phyloP scores from a whole-genome alignment of 2,888 invertebrate species.

The Litoditis marina region DNA sequence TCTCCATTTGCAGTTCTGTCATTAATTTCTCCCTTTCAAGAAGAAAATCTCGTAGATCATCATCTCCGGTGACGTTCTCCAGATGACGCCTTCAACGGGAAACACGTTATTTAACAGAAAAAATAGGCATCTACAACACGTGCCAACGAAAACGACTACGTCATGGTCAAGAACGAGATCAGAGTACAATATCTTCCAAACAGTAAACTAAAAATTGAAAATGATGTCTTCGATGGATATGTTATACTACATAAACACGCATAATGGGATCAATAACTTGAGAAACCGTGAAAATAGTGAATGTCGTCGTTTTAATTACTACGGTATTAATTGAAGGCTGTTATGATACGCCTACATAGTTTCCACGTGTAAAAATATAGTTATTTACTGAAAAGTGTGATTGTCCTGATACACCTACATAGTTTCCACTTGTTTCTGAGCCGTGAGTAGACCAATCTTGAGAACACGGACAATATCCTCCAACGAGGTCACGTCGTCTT shows the following conservation, averaged over 20 bases:
- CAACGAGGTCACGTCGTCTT: conserved; percentile 49
- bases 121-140: too few species aligned
- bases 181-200: too few species aligned
- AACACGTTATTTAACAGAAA: too few species aligned
- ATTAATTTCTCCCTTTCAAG: conserved; percentile 41
- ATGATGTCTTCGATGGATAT: background rate
- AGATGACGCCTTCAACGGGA: conserved; percentile 11
- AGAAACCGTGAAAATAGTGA: too few species aligned
- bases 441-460: conserved; percentile 42
- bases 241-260: too few species aligned
- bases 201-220: conserved; percentile 3
- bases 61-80: conserved; percentile 17
- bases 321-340: too few species aligned
- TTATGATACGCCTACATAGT: too few species aligned
- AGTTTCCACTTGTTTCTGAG: conserved; percentile 51
- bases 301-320: too few species aligned
- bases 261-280: too few species aligned
- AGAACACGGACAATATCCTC: conserved; percentile 47
- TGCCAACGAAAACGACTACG: too few species aligned
- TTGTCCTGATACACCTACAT: too few species aligned
- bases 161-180: too few species aligned
- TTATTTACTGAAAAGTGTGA: background rate
- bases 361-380: background rate
- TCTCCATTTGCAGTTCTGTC: conserved; percentile 46
- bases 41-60: conserved; percentile 35